Evolutionary conservation across 2,888 invertebrate species (phyloP).

Genomic region (Micropterix aruncella): DNA sequence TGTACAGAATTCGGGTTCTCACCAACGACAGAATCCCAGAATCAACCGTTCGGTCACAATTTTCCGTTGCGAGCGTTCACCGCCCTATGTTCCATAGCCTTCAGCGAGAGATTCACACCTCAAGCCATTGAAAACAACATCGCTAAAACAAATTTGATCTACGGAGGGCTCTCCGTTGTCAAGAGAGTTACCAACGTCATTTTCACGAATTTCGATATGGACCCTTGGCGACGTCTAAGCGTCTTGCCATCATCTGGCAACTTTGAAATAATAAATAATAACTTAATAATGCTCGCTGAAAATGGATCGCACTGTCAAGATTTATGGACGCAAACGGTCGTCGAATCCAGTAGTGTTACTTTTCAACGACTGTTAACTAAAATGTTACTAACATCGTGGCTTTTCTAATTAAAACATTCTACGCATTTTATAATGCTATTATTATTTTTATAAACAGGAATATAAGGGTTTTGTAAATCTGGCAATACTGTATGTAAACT

Average conservation of each 20-base stretch:
- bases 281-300: neutral
- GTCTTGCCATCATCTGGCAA: constrained; percentile 16
- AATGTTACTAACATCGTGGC: neutral
- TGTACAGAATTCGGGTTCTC: constrained; percentile 67
- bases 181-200: constrained; percentile 39
- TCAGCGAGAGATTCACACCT: constrained; percentile 25
- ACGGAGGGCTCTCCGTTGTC: constrained; percentile 24
- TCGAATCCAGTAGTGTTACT: neutral
- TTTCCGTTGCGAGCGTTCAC: constrained; percentile 27
- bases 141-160: constrained; percentile 29
- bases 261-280: neutral
- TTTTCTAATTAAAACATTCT: neutral
- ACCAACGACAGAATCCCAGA: constrained; percentile 42
- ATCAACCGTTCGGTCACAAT: constrained; percentile 42
- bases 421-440: too few species aligned
- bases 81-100: constrained; percentile 26
- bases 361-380: neutral
- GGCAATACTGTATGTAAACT: too few species aligned
- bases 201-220: constrained; percentile 42
- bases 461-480: too few species aligned
- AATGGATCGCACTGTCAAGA: neutral
- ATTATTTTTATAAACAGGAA: too few species aligned
- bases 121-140: constrained; percentile 24
- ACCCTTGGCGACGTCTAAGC: constrained; percentile 43
- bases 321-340: neutral